Conservation (phyloP, 2,888 invertebrate genomes). For the Pterobdella sp. region DNA sequence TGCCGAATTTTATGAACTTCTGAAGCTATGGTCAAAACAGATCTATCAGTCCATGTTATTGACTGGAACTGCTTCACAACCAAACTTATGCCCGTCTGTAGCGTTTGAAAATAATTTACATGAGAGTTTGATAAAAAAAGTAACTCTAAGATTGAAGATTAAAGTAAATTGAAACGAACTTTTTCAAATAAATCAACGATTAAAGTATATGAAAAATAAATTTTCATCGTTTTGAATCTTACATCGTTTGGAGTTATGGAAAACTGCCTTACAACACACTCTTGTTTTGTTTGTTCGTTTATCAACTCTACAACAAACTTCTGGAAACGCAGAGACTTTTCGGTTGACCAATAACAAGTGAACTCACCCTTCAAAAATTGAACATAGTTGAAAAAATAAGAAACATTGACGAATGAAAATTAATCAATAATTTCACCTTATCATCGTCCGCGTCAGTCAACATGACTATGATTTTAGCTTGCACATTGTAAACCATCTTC, state of each 20-base stretch:
- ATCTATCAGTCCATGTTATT: conserved; percentile 12
- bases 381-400: not conserved
- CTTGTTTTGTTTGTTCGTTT: conserved; percentile 21
- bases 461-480: conserved; percentile 22
- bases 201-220: too few species aligned
- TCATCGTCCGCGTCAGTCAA: conserved; percentile 20
- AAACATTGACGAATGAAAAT: not conserved
- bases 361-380: not conserved
- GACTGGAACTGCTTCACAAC: conserved; percentile 17
- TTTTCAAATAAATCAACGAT: too few species aligned
- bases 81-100: conserved; percentile 23
- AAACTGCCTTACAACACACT: conserved; percentile 24
- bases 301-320: conserved; percentile 25
- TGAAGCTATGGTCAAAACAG: not conserved
- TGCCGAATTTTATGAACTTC: conserved; percentile 25
- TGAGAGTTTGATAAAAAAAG: not conserved
- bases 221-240: too few species aligned
- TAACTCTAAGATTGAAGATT: too few species aligned
- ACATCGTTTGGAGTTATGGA: conserved; percentile 20
- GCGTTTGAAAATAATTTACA: not conserved
- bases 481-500: conserved; percentile 20
- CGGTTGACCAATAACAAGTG: conserved; percentile 23
- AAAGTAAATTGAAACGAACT: too few species aligned
- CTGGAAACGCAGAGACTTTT: conserved; percentile 14
- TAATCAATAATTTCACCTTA: not conserved